phyloP scores from a whole-genome alignment of 1,140 invertebrate genomes.

The Tetramorium alpestre region DNA sequence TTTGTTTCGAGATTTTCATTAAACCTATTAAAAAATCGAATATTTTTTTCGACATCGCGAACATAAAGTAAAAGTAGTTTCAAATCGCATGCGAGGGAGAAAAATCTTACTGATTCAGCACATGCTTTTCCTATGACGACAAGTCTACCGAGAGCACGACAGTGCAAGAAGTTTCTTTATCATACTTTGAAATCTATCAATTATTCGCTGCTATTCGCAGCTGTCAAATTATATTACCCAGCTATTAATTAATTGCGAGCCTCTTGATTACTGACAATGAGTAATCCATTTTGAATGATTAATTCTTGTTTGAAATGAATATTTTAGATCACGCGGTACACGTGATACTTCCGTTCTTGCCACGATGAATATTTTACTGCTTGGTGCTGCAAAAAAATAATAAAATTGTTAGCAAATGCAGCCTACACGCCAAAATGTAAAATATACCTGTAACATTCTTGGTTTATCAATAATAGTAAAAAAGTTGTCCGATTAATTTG shows the following conservation, averaged over 20 bases:
- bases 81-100: not conserved
- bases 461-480: not conserved
- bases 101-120: slow-evolving; percentile 38
- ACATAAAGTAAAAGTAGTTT: not conserved
- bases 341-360: not conserved
- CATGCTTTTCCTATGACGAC: not conserved
- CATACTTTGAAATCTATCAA: not conserved
- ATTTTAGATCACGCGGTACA: not conserved
- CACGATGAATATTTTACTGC: not conserved
- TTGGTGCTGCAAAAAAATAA: not conserved
- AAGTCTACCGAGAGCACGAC: slow-evolving; percentile 5
- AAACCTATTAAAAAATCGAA: not conserved
- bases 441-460: not conserved
- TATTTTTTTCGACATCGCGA: not conserved
- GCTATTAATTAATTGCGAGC: not conserved
- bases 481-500: not conserved
- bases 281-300: not conserved
- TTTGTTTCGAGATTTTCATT: not conserved
- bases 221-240: not conserved
- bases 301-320: not conserved
- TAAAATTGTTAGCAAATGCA: not conserved
- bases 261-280: not conserved
- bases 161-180: slow-evolving; percentile 38
- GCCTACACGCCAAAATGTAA: not conserved
- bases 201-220: slow-evolving; percentile 4